phyloP scores from a whole-genome alignment of 2,113 vertebrate genomes.

The Coturnix japonica region DNA sequence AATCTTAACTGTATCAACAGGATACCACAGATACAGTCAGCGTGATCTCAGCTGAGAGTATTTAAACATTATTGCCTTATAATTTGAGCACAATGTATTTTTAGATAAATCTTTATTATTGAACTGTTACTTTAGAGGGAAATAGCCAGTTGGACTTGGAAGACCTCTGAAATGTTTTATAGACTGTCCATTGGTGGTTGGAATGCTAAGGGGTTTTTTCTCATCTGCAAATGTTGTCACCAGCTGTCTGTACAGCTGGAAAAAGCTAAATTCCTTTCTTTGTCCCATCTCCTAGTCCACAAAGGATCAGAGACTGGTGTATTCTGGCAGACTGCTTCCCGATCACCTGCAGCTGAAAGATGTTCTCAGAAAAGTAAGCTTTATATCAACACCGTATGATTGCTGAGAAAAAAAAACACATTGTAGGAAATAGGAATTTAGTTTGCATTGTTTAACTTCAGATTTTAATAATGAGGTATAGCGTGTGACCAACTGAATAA shows the following conservation, averaged over 20 bases:
- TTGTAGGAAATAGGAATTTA: background rate
- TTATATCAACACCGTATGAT: slow-evolving; percentile 12
- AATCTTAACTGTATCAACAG: background rate
- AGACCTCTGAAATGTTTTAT: slow-evolving; percentile 10
- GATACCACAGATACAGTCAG: background rate
- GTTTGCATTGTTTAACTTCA: background rate
- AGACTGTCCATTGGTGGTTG: background rate
- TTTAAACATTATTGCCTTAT: background rate
- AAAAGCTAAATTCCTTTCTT: slow-evolving; percentile 76
- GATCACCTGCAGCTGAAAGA: slow-evolving; percentile 94
- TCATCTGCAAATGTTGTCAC: slow-evolving; percentile 47
- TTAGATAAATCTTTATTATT: background rate
- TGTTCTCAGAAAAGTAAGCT: slow-evolving; percentile 92
- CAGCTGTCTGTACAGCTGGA: slow-evolving; percentile 40
- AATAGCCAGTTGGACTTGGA: background rate
- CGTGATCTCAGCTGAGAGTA: background rate
- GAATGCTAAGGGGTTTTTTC: background rate
- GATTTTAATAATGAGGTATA: background rate
- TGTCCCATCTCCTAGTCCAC: slow-evolving; percentile 83
- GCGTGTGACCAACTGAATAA: background rate
- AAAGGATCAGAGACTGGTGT: slow-evolving; percentile 94
- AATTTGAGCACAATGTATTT: fast-evolving
- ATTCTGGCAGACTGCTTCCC: slow-evolving; percentile 92
- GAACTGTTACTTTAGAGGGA: background rate
- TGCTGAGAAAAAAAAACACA: background rate